Conservation (phyloP, 1,140 invertebrate species). For the Orchesella cincta region DNA sequence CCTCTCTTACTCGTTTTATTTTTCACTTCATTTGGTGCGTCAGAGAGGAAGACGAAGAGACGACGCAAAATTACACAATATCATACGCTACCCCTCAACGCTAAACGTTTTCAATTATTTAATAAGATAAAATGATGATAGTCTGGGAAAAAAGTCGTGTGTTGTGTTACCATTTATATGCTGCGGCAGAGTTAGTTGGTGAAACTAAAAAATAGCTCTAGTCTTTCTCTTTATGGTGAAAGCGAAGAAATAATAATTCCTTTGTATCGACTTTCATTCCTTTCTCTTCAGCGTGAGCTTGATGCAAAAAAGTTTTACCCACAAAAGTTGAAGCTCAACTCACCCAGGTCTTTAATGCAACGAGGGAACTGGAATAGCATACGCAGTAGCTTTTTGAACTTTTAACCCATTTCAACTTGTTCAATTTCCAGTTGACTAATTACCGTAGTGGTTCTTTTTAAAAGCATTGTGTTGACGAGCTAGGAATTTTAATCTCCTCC, state of each 20-base stretch:
- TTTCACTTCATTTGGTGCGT: neutral
- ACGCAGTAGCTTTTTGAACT: neutral
- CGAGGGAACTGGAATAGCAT: no score
- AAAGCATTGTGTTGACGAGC: neutral
- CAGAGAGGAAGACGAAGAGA: neutral
- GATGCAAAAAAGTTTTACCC: no score
- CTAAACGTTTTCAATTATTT: neutral
- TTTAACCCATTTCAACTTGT: conserved; percentile 18
- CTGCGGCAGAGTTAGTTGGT: no score
- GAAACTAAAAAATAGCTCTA: no score
- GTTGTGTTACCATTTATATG: no score
- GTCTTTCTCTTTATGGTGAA: neutral
- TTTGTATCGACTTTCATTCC: conserved; percentile 12
- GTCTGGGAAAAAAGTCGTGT: no score
- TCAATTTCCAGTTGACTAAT: conserved; percentile 21
- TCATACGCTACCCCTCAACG: neutral
- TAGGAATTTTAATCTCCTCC: conserved; percentile 11
- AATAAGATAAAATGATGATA: neutral
- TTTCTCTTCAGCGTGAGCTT: neutral
- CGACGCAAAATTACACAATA: neutral
- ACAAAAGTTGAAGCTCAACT: no score
- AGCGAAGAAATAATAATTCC: conserved; percentile 4
- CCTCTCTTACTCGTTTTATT: neutral
- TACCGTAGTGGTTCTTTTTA: conserved; percentile 16
- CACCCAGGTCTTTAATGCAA: no score